These are phyloP conservation scores for Drosophila repletoides DNA, from an alignment of 1,140 invertebrate genomes.

Conservation along the genomic window DNA sequence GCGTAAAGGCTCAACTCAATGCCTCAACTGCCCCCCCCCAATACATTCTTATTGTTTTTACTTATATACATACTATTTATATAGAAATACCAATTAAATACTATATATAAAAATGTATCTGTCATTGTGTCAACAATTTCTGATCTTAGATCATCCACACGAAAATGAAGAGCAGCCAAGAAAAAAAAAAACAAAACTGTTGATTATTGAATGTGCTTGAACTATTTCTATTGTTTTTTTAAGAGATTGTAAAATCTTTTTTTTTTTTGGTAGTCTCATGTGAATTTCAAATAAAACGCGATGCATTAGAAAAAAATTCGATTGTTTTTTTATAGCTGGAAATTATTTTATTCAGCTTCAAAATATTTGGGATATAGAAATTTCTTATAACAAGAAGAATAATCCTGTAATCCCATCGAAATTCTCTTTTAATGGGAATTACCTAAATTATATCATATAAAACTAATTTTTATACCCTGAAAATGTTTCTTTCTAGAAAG, in stretches of 20 bases:
- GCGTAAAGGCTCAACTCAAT: conserved; percentile 6
- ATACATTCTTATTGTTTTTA: conserved; percentile 42
- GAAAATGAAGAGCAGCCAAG: conserved; percentile 25
- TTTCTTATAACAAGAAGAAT: too few species aligned
- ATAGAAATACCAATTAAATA: conserved; percentile 9
- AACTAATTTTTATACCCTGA: too few species aligned
- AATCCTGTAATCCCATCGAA: too few species aligned
- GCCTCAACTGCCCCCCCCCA: conserved; percentile 25
- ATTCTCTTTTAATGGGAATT: too few species aligned
- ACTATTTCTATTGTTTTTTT: background rate
- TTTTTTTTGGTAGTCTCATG: background rate
- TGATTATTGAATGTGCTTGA: too few species aligned
- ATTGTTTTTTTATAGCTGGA: too few species aligned
- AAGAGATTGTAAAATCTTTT: background rate
- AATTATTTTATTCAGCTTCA: too few species aligned
- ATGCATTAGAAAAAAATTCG: background rate
- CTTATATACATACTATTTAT: conserved; percentile 8
- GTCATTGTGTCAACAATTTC: conserved; percentile 8
- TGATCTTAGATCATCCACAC: conserved; percentile 5
- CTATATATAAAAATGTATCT: conserved; percentile 8
- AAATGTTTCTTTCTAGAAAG: too few species aligned
- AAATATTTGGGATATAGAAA: too few species aligned
- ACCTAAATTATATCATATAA: too few species aligned
- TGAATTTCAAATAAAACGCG: conserved; percentile 5
- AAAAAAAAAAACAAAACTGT: too few species aligned